These are phyloP conservation scores for Hydra vulgaris DNA, from an alignment of 30 jellyfish, hydroid and myxozoan genomes.

Conservation along the genomic window DNA sequence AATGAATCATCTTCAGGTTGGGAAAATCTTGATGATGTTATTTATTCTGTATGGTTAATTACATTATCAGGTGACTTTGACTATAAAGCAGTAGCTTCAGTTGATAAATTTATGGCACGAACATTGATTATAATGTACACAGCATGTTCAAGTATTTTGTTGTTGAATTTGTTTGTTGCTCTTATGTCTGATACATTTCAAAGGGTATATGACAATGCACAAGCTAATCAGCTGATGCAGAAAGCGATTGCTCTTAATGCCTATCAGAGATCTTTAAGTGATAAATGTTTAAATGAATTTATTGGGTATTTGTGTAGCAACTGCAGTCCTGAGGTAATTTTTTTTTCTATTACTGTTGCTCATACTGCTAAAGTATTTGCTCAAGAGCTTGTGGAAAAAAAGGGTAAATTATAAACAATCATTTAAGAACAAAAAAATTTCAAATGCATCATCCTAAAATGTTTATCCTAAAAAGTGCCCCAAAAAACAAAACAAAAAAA, in stretches of 20 bases:
- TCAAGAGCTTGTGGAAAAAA: too few species aligned
- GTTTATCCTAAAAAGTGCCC: too few species aligned
- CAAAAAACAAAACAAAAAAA: too few species aligned
- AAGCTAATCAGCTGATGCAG: slow-evolving; percentile 91
- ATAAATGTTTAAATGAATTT: slow-evolving; percentile 33
- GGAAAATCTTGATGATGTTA: slow-evolving; percentile 65
- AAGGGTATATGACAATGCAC: slow-evolving; percentile 92
- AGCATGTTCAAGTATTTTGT: slow-evolving; percentile 68
- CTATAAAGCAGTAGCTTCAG: slow-evolving; percentile 50
- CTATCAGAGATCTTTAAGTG: slow-evolving; percentile 39
- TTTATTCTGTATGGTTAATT: slow-evolving; percentile 77
- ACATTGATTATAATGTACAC: slow-evolving; percentile 57
- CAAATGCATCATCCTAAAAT: too few species aligned
- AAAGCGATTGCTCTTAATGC: slow-evolving; percentile 58
- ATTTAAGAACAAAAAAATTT: too few species aligned
- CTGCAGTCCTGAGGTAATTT: slow-evolving; percentile 72
- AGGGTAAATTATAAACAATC: too few species aligned
- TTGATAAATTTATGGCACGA: slow-evolving; percentile 78
- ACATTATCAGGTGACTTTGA: slow-evolving; percentile 90
- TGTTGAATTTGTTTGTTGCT: slow-evolving; percentile 80
- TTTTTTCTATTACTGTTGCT: too few species aligned
- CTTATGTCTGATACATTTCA: slow-evolving; percentile 95
- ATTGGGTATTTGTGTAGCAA: slow-evolving; percentile 37
- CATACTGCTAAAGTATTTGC: too few species aligned
- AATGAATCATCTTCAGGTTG: slow-evolving; percentile 61